Percentiles rank a stretch among this genome's conserved stretches.
Evolutionary conservation across 2,113 vertebrate genomes (phyloP).

Genomic region (Embiotoca jacksoni): DNA sequence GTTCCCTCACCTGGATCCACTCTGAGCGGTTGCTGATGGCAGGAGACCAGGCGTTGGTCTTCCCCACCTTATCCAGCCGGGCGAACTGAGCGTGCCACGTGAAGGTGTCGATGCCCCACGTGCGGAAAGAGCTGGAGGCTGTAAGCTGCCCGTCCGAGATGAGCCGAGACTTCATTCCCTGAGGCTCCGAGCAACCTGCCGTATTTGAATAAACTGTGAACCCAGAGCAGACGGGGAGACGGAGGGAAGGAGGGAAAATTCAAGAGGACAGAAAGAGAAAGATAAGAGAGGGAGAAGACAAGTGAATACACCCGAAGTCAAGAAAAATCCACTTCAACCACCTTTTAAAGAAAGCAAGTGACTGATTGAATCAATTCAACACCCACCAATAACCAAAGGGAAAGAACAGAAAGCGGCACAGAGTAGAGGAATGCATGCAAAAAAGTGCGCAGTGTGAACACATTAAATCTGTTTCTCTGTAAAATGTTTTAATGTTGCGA

Average conservation of each 20-base stretch:
- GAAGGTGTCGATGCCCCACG: constrained; percentile 92
- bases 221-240: constrained; percentile 37
- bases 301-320: constrained; percentile 50
- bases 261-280: constrained; percentile 31
- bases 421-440: constrained; percentile 18
- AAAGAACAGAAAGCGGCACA: constrained; percentile 19
- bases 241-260: constrained; percentile 16
- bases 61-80: constrained; percentile 93
- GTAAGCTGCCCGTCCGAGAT: constrained; percentile 90
- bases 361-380: background rate
- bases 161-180: constrained; percentile 92
- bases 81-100: constrained; percentile 92
- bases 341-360: constrained; percentile 7
- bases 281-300: constrained; percentile 3
- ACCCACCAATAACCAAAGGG: background rate
- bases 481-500: background rate
- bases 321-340: constrained; percentile 34
- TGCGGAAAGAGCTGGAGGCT: constrained; percentile 91
- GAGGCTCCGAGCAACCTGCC: constrained; percentile 91
- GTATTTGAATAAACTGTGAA: constrained; percentile 90
- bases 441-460: background rate
- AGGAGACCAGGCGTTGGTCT: constrained; percentile 96
- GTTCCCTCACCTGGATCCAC: constrained; percentile 92
- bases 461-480: background rate
- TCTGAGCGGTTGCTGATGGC: constrained; percentile 83